Conservation (phyloP, 2,797 vertebrate genomes). For the Streptopelia turtur region DNA sequence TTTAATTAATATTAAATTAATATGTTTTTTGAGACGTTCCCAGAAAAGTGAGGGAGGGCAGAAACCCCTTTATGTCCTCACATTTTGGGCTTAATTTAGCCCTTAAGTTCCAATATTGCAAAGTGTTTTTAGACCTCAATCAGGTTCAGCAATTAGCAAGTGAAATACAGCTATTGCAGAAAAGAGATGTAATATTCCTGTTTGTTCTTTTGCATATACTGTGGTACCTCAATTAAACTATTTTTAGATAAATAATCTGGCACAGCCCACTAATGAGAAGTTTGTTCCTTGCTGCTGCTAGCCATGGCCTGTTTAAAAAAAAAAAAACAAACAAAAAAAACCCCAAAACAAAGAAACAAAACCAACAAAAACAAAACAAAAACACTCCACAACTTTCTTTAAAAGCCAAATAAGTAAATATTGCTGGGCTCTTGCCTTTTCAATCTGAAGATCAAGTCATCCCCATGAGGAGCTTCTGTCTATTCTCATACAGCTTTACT, state of each 20-base stretch:
- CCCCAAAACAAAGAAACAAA: too few species aligned
- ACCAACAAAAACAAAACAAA: too few species aligned
- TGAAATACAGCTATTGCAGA: not conserved
- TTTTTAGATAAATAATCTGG: constrained; percentile 36
- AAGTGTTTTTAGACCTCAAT: not conserved
- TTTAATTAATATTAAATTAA: not conserved
- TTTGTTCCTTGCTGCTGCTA: constrained; percentile 27
- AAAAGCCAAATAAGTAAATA: constrained; percentile 37
- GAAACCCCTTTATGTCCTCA: not conserved
- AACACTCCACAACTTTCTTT: not conserved
- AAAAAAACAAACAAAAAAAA: too few species aligned
- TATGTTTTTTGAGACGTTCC: not conserved
- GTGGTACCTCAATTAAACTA: constrained; percentile 20
- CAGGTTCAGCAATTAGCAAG: not conserved
- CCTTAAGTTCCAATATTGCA: not conserved
- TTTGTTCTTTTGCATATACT: not conserved
- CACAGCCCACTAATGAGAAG: constrained; percentile 18
- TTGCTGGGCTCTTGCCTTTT: constrained; percentile 10
- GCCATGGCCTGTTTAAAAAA: not conserved
- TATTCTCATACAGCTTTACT: not conserved
- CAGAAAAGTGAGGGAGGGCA: not conserved
- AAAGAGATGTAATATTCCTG: not conserved
- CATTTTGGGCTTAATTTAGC: not conserved
- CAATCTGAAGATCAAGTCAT: constrained; percentile 38
- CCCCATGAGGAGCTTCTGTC: not conserved